Conservation (phyloP, 2,113 vertebrate species). For the Gambusia holbrooki region DNA sequence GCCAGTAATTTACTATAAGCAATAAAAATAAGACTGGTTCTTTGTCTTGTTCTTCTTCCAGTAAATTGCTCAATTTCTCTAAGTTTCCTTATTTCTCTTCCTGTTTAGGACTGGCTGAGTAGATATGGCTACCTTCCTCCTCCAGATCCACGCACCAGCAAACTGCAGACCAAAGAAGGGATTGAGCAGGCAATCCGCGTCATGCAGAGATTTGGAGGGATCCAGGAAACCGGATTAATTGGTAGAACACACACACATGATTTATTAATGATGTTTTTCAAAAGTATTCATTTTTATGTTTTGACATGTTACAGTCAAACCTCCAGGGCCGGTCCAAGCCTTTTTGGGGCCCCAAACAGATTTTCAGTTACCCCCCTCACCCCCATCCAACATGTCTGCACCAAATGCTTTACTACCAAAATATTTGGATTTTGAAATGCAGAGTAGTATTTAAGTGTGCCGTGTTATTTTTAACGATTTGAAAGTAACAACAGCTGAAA, state of each 20-base stretch:
- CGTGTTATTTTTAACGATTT: too few species aligned
- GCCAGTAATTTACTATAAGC: background rate
- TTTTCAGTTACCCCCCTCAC: too few species aligned
- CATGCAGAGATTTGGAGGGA: slow-evolving; percentile 89
- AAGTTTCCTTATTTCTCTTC: slow-evolving; percentile 2
- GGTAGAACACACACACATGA: slow-evolving; percentile 72
- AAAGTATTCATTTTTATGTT: background rate
- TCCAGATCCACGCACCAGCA: slow-evolving; percentile 81
- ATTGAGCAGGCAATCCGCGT: slow-evolving; percentile 80
- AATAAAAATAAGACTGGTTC: background rate
- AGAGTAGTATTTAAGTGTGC: too few species aligned
- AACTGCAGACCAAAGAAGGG: slow-evolving; percentile 81
- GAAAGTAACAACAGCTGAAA: too few species aligned
- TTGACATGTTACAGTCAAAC: background rate
- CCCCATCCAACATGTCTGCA: too few species aligned
- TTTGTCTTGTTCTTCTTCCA: background rate
- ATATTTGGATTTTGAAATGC: too few species aligned
- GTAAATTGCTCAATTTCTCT: background rate
- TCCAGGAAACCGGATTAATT: slow-evolving; percentile 81
- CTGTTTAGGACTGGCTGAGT: slow-evolving; percentile 86
- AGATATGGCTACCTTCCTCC: slow-evolving; percentile 89
- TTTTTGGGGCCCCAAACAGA: too few species aligned
- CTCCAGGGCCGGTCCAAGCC: too few species aligned
- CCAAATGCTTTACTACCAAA: too few species aligned
- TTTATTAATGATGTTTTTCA: background rate